Evolutionary conservation across 2,797 vertebrate species (phyloP), one percentile per base, ranked within the genome.

Genomic region (Fistularia commersonii): DNA sequence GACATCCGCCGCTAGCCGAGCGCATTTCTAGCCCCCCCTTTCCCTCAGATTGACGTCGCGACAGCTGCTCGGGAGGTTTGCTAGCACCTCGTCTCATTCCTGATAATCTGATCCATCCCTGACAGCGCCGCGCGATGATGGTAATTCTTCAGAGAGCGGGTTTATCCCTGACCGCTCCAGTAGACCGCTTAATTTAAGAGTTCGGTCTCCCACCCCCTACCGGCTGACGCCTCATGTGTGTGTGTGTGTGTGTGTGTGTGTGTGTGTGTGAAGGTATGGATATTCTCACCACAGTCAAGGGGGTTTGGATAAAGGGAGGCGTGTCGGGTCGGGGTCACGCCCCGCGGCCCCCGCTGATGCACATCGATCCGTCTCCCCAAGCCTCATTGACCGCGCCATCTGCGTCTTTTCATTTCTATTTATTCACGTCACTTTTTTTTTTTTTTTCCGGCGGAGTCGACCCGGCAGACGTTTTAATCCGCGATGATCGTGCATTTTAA

Each of bases 101-200:
- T 77, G 75, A 83, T 82, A 86, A 87, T 87, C 86, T 81, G 79
- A 86, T 81, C 78, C 66, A 73, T 83, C 82, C 87, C 77, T 86
- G 82, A 85, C 83, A 61, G 72, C 83, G 73, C 74, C 56, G 63
- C 67, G 76, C 81, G 80, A 81, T 87, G 75, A 86, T 86, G 80
- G 84, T 87, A 74, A 87, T 83, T 83, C 79, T 85, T 74, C 74
- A 77, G 77, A 79, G 70, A 80, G 79, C 84, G 77, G 74, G 78
- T 76, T 88, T 86, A 84, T 81, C 83, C 72, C 55, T 61, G 60
- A 65, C 72, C 79, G 82, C 88, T 90, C 82, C 83, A 87, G 63
- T 74, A 82, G 81, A 85, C 79, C 83, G 81, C 83, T 81, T 88
- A 77, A 90, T 90, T 86, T 72, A 81, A 74, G 79, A 83, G 55